Percentiles rank a stretch among this genome's conserved stretches.
phyloP scores from a whole-genome alignment of 2,797 vertebrate genomes.

The Bryconaethiops microstoma region DNA sequence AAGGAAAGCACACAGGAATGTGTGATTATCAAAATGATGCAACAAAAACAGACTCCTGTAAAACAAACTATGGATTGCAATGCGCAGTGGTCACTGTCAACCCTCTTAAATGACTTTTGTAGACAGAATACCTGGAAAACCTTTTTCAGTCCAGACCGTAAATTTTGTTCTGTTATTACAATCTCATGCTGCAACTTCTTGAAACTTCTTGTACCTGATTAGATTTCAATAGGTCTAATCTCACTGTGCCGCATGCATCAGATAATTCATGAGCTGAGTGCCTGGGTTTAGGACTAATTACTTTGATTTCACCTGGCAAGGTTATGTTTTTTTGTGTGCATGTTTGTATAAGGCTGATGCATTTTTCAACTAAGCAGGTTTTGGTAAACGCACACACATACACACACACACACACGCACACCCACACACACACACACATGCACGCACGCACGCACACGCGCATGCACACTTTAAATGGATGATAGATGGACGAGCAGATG shows the following conservation, averaged over 20 bases:
- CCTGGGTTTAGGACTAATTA: background rate
- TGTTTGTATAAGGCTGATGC: slow-evolving; percentile 1
- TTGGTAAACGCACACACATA: background rate
- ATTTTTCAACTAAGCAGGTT: background rate
- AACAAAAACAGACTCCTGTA: background rate
- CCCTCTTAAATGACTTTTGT: no score
- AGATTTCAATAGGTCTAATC: background rate
- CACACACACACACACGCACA: slow-evolving; percentile 4
- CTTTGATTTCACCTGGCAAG: background rate
- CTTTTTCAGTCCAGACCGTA: no score
- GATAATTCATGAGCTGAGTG: background rate
- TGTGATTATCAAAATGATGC: background rate
- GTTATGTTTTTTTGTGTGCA: background rate
- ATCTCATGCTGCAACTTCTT: background rate
- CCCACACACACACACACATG: slow-evolving; percentile 17
- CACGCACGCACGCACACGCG: slow-evolving; percentile 1
- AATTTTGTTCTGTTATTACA: background rate
- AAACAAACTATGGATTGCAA: no score
- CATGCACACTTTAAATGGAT: slow-evolving; percentile 46
- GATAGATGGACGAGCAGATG: slow-evolving; percentile 58
- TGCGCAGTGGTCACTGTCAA: no score
- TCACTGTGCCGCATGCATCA: background rate
- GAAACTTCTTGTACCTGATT: background rate
- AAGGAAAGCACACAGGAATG: no score
- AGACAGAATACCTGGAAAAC: no score